A percentile compares a stretch with the other conserved stretches of the same genome.
These are phyloP conservation scores for Mustelus asterias DNA, from an alignment of 2,113 vertebrate species.

Conservation along the genomic window DNA sequence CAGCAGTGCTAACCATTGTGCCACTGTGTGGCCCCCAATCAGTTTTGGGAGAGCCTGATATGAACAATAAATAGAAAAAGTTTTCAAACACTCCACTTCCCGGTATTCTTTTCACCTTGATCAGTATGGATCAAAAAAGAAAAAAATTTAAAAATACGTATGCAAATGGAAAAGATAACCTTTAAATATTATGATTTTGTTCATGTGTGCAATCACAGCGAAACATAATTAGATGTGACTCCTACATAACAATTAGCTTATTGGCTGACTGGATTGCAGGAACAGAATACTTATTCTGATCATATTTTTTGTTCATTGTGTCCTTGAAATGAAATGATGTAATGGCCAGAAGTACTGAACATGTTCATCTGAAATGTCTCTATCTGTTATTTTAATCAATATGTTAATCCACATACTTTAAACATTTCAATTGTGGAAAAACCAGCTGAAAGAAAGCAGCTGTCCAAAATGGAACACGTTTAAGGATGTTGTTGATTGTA, in stretches of 20 bases:
- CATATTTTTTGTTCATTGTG: not conserved
- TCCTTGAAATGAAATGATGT: not conserved
- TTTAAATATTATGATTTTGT: not conserved
- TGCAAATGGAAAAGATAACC: not conserved
- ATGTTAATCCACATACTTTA: not conserved
- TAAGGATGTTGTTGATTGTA: not conserved
- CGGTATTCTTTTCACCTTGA: not conserved
- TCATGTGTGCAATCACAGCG: not conserved
- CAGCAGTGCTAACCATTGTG: no score
- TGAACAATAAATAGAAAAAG: not conserved
- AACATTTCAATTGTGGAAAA: not conserved
- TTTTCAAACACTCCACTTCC: not conserved
- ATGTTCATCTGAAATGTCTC: not conserved
- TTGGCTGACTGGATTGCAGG: not conserved
- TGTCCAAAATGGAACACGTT: not conserved
- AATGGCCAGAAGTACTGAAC: not conserved
- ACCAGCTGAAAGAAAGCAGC: not conserved
- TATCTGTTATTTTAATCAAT: not conserved
- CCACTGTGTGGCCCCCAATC: no score
- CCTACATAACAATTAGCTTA: not conserved
- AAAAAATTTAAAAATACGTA: not conserved
- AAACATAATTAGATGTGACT: not conserved
- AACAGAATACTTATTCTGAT: not conserved
- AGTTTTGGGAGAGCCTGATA: not conserved
- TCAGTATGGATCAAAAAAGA: not conserved